These are phyloP conservation scores for Adelphocoris suturalis DNA, from an alignment of 2,888 invertebrate genomes.

Conservation along the genomic window DNA sequence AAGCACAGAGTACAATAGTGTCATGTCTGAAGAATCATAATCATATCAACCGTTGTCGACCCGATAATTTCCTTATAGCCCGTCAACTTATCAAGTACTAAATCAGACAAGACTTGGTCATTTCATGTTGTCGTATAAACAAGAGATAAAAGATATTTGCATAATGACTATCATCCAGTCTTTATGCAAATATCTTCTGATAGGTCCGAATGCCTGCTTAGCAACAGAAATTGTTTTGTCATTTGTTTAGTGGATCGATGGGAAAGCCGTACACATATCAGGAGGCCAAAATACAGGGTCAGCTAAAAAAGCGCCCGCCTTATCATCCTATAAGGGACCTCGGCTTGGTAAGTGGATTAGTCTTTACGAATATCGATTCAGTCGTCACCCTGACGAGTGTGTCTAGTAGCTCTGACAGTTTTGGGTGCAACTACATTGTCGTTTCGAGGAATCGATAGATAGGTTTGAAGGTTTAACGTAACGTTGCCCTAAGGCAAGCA, in stretches of 20 bases:
- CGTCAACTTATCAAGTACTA: too few relatives aligned
- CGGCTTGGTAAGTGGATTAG: slow-evolving; percentile 16
- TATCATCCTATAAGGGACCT: not conserved
- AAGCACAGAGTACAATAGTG: too few relatives aligned
- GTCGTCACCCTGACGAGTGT: not conserved
- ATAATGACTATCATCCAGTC: too few relatives aligned
- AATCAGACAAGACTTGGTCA: too few relatives aligned
- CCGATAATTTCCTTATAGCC: too few relatives aligned
- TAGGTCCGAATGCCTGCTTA: not conserved
- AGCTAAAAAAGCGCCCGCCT: slow-evolving; percentile 2
- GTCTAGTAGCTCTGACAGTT: slow-evolving; percentile 9
- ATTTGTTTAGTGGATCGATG: not conserved
- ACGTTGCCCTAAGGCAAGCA: too few relatives aligned
- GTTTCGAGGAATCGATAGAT: not conserved
- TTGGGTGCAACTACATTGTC: not conserved
- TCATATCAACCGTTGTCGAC: too few relatives aligned
- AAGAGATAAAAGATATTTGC: too few relatives aligned
- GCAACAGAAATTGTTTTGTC: not conserved
- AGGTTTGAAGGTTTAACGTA: not conserved
- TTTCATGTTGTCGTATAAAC: too few relatives aligned
- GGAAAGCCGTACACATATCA: not conserved
- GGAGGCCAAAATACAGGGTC: not conserved
- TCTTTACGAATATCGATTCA: slow-evolving; percentile 12
- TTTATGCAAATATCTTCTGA: too few relatives aligned
- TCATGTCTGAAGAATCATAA: too few relatives aligned